These are phyloP conservation scores for Drosophila lacertosa DNA, from an alignment of 1,140 invertebrate species.

Conservation along the genomic window DNA sequence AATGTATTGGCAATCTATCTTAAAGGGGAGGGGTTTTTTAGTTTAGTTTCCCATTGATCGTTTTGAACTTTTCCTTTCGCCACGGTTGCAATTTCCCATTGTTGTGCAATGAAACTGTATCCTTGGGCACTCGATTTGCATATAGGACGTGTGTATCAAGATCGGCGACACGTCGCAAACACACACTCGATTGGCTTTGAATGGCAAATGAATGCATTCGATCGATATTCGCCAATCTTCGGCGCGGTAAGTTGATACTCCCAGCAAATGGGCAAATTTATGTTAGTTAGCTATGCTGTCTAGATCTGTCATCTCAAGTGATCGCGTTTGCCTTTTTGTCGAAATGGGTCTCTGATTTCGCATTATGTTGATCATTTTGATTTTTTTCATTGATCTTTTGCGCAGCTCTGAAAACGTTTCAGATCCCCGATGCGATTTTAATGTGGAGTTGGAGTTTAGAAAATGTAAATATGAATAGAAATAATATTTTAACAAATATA, in stretches of 20 bases:
- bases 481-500: no score
- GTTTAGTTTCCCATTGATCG: conserved; percentile 16
- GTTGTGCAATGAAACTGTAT: conserved; percentile 74
- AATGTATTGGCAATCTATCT: conserved; percentile 16
- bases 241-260: conserved; percentile 66
- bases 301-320: conserved; percentile 43
- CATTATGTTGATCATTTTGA: conserved; percentile 50
- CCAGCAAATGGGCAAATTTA: conserved; percentile 27
- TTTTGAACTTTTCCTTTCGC: conserved; percentile 51
- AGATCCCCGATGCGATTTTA: background rate
- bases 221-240: conserved; percentile 45
- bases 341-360: conserved; percentile 1
- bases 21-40: background rate
- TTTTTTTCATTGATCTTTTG: conserved; percentile 4
- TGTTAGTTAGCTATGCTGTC: conserved; percentile 44
- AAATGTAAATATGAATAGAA: background rate
- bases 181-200: conserved; percentile 75
- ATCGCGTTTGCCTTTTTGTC: conserved; percentile 48
- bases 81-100: conserved; percentile 72
- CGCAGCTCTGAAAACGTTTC: background rate
- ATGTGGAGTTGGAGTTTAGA: background rate
- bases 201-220: conserved; percentile 65
- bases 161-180: conserved; percentile 53
- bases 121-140: conserved; percentile 59
- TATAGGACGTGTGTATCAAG: conserved; percentile 51